These are phyloP conservation scores for Scomber japonicus DNA, from an alignment of 2,113 vertebrate genomes.

Conservation along the genomic window DNA sequence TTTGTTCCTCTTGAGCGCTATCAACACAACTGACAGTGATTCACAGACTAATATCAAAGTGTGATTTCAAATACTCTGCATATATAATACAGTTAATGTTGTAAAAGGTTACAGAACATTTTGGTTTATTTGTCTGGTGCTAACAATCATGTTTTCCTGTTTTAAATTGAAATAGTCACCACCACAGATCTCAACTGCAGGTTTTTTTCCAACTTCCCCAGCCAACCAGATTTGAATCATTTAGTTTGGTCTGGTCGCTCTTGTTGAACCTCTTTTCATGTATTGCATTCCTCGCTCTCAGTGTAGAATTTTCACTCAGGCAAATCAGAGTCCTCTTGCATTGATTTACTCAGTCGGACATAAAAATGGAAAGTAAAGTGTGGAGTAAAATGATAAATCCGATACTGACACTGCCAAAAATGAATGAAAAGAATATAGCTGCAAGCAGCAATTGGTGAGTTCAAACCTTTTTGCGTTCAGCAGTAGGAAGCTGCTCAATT, in stretches of 20 bases:
- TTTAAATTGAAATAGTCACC: not conserved
- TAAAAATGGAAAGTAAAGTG: not conserved
- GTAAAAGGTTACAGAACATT: not conserved
- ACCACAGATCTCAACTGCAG: slow-evolving; percentile 6
- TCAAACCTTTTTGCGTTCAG: too few species aligned
- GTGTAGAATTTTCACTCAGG: not conserved
- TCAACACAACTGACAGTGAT: not conserved
- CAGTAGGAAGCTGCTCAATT: too few species aligned
- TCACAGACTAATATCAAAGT: not conserved
- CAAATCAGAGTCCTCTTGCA: not conserved
- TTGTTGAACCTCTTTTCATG: slow-evolving; percentile 15
- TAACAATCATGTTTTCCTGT: not conserved
- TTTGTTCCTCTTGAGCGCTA: not conserved
- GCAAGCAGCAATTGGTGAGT: too few species aligned
- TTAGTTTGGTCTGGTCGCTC: not conserved
- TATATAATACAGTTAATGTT: not conserved
- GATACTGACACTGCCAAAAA: not conserved
- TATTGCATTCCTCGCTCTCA: not conserved
- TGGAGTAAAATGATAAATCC: not conserved
- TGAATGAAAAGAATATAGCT: not conserved
- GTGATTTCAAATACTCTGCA: slow-evolving; percentile 16
- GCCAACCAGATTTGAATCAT: slow-evolving; percentile 24
- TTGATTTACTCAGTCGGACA: not conserved
- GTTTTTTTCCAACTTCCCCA: not conserved
- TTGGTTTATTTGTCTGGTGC: slow-evolving; percentile 10